Percentiles rank a stretch among this genome's conserved stretches.
phyloP scores from a whole-genome alignment of 2,888 invertebrate genomes.

The Agonopterix heracliana region DNA sequence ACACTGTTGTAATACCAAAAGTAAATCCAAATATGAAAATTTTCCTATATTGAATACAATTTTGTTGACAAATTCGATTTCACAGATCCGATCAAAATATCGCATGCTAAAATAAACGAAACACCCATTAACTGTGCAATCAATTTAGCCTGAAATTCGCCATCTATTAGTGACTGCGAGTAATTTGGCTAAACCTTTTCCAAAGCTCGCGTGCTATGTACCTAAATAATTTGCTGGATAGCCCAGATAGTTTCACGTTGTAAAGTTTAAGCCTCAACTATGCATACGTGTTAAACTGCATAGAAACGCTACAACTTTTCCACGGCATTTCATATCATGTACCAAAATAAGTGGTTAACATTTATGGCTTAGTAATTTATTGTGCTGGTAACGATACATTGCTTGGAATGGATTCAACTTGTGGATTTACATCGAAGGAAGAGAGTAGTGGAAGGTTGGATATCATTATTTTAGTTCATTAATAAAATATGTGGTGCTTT shows the following conservation, averaged over 20 bases:
- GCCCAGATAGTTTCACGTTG: slow-evolving; percentile 26
- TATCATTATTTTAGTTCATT: background rate
- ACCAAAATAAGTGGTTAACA: slow-evolving; percentile 3
- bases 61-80: background rate
- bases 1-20: too few species aligned
- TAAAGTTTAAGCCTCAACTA: slow-evolving; percentile 25
- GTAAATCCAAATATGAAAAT: too few species aligned
- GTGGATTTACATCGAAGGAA: background rate
- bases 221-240: slow-evolving; percentile 32
- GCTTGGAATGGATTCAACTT: too few species aligned
- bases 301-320: slow-evolving; percentile 16
- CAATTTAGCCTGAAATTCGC: too few species aligned
- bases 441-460: slow-evolving; percentile 10
- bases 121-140: too few species aligned
- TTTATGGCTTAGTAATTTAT: too few species aligned
- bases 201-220: slow-evolving; percentile 23
- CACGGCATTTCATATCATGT: slow-evolving; percentile 17
- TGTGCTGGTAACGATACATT: too few species aligned
- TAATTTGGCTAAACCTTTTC: too few species aligned
- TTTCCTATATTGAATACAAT: too few species aligned
- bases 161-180: too few species aligned
- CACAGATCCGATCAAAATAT: too few species aligned
- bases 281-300: slow-evolving; percentile 23
- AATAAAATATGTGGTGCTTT: background rate
- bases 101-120: too few species aligned